Conservation (phyloP, 2,113 vertebrate species). For the Cinclus mexicanus region DNA sequence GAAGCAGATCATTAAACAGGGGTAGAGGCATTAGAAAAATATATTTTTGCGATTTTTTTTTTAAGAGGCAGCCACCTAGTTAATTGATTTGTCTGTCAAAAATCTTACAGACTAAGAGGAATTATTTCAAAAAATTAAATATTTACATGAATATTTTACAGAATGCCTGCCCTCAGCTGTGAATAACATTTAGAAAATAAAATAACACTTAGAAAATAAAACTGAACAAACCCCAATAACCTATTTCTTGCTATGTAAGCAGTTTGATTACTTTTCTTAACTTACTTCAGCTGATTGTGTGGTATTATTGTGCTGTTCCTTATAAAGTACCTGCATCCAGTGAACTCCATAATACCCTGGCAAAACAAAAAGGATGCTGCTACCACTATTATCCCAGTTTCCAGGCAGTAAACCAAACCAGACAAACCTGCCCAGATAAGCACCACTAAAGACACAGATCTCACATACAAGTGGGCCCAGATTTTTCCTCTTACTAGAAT, state of each 20-base stretch:
- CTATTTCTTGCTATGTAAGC: background rate
- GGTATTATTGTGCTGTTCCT: background rate
- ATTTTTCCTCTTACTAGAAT: background rate
- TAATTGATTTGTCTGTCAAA: background rate
- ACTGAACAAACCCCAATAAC: fast-evolving
- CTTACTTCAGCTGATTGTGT: background rate
- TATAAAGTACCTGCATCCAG: background rate
- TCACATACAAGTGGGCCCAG: background rate
- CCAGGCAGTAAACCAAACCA: background rate
- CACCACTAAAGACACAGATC: background rate
- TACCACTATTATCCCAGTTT: background rate
- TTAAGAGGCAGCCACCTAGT: background rate
- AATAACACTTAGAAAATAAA: background rate
- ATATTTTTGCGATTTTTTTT: background rate
- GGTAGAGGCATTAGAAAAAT: background rate
- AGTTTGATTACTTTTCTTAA: background rate
- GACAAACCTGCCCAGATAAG: background rate
- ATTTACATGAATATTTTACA: background rate
- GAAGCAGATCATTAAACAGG: background rate
- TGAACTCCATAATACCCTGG: background rate
- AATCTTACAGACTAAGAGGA: background rate
- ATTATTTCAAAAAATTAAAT: slow-evolving; percentile 6
- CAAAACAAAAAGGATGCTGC: background rate
- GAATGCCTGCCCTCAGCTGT: background rate
- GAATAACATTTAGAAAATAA: background rate